Evolutionary conservation across 1,140 invertebrate species (phyloP), one percentile per base, ranked within the genome.

Genomic region (Drosophila mojavensis): DNA sequence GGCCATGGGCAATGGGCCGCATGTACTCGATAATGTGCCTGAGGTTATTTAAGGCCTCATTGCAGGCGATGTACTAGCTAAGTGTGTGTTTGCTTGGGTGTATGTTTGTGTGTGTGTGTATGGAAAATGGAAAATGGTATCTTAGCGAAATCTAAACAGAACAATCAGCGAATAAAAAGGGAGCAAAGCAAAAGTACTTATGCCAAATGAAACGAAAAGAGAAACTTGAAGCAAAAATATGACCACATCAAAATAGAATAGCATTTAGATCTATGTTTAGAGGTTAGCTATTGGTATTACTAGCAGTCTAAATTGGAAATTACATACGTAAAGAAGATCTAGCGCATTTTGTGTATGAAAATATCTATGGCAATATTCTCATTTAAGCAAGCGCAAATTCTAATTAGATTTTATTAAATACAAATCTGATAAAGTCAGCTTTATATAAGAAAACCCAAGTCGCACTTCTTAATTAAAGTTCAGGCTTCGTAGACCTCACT

Each of bases 21-120:
- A 72, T 88, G 82, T 88, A 82, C 75, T 82, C 63, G 82, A 88
- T 86, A 86, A 86, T 88, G 83, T 83, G 76, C 71, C 51, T 62
- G 48, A 36, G 50, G 51, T 68, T 76, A 88, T 88, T 88, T 88
- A 88, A 66, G 69, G 66, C 60, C 66, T 55, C 51, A 45, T 54
- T 83, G 77, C 84, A 83, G 72, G 84, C 79, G 53, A 71, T 60
- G 50, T 56, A 47, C 33, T 66, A 28, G 10, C 26, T 10, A 33
- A 41, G 60, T 28, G 17, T 33, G 58, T 39, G 51, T 28, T 9
- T 28, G 17, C 15, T 11, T 58, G 15, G 39, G 28, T 48, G 20
- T 24, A 7, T 11, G 17, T 0, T 17, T 17, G 9, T 53, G 50
- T 33, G 28, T 53, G 24, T 51, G 26, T 51, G 24, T 50, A 24